These are phyloP conservation scores for Fulica atra DNA, from an alignment of 2,113 vertebrate genomes.

Conservation along the genomic window DNA sequence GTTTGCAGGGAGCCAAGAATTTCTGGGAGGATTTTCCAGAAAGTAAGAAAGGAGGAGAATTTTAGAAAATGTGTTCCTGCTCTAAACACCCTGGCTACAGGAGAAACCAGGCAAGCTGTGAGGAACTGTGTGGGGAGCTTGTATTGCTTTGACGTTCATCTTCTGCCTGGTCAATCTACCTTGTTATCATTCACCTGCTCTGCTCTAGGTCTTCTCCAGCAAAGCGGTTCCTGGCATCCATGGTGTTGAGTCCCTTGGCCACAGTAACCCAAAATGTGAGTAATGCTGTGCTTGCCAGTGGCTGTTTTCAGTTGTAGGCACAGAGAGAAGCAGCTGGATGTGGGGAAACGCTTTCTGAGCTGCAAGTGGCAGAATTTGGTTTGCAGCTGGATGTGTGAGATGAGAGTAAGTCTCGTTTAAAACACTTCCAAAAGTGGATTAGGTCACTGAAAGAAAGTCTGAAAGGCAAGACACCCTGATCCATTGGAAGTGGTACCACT, in stretches of 20 bases:
- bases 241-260: not conserved
- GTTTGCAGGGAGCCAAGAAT: not conserved
- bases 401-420: not conserved
- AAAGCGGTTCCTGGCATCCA: not conserved
- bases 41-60: not conserved
- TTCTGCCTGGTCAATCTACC: not conserved
- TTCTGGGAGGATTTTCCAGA: constrained; percentile 35
- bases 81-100: not conserved
- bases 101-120: not conserved
- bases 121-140: not conserved
- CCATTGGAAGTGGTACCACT: not conserved
- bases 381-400: not conserved
- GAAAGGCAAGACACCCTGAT: not conserved
- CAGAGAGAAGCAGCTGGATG: not conserved
- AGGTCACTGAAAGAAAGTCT: not conserved
- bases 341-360: not conserved
- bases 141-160: not conserved
- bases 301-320: not conserved
- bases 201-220: not conserved
- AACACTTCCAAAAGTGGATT: not conserved
- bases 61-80: not conserved
- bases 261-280: not conserved
- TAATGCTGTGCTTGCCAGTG: not conserved
- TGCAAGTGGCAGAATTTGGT: not conserved
- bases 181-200: not conserved